Percentiles rank a stretch among this genome's conserved stretches.
phyloP scores from a whole-genome alignment of 2,113 vertebrate species.

The Xenopus tropicalis region DNA sequence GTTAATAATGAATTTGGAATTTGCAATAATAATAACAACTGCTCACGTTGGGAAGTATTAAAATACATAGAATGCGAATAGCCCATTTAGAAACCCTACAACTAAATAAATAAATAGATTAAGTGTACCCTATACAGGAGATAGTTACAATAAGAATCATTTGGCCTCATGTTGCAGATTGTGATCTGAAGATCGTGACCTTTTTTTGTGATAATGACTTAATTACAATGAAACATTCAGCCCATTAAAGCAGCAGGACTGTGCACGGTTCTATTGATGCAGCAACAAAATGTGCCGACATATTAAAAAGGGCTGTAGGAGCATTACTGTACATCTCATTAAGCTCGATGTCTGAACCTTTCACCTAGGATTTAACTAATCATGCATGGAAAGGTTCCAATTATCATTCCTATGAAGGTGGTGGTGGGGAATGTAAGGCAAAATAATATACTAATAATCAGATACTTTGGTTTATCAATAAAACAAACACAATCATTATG shows the following conservation, averaged over 20 bases:
- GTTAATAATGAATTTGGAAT: too few species aligned
- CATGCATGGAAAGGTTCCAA: conserved; percentile 10
- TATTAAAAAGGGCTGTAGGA: not conserved
- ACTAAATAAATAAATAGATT: too few species aligned
- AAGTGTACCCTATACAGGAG: too few species aligned
- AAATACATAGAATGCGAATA: too few species aligned
- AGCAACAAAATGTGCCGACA: not conserved
- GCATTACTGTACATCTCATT: conserved; percentile 12
- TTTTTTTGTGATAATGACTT: conserved; percentile 14
- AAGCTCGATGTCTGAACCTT: conserved; percentile 1
- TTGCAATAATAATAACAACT: too few species aligned
- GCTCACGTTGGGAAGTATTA: too few species aligned
- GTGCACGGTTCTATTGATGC: not conserved
- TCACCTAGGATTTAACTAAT: conserved; percentile 21
- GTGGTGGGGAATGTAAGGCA: not conserved
- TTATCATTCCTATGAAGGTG: not conserved
- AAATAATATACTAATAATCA: too few species aligned
- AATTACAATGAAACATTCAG: conserved; percentile 20
- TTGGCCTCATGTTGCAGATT: too few species aligned
- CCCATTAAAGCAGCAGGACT: not conserved
- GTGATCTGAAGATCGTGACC: conserved; percentile 2
- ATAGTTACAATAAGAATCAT: too few species aligned
- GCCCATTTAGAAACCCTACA: too few species aligned
- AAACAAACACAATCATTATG: too few species aligned
- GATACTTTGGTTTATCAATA: too few species aligned